Base-by-base conservation (phyloP, 2,888 invertebrate species). In the Trichogramma evanescens region DNA sequence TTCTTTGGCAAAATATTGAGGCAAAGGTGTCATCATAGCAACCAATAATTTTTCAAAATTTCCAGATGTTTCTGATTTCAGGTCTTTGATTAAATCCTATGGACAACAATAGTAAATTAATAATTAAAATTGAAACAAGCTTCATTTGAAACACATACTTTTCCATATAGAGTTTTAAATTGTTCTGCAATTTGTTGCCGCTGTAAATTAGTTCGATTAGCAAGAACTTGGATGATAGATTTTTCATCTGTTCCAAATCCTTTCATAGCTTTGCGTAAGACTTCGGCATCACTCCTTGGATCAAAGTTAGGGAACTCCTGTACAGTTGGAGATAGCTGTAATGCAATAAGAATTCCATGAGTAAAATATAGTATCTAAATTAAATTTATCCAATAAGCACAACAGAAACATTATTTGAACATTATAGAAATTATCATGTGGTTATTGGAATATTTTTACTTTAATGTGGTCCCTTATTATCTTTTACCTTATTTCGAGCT, bases 151-250 rank as follows among this genome's bases (percentile, higher is more conserved):
- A 26, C 51, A 42, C 10, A 44, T n/a, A 84, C 86, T 75, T 84
- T 84, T 65, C 87, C 87, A 74, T 83, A 87, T 66, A 83, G 74
- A 5, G 83, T 81, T 73, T 87, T 87, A 74, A 83, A 88, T 61
- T 81, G 80, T 13, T 71, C 66, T 56, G 80, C 76, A 65, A 88
- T 83, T 68, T 84, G 80, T 65, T 82, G 82, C 26, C 87, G 78
- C 69, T 88, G 86, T 13, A 72, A 66, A 69, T 85, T 86, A 56
- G 79, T 80, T n/a, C 86, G 79, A 61, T 82, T 80, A 6, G 82
- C 80, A 54, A 87, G 76, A 50, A 87, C 80, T 63, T 79, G 75
- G 41, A 84, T 84, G 56, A 86, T 82, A 1, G 84, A 79, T 63
- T 81, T 81, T 68, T 86, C 86, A 73, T 86, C 82, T 0, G 86